Conservation (phyloP, 2,797 vertebrate genomes). For the Poecile montanus region DNA sequence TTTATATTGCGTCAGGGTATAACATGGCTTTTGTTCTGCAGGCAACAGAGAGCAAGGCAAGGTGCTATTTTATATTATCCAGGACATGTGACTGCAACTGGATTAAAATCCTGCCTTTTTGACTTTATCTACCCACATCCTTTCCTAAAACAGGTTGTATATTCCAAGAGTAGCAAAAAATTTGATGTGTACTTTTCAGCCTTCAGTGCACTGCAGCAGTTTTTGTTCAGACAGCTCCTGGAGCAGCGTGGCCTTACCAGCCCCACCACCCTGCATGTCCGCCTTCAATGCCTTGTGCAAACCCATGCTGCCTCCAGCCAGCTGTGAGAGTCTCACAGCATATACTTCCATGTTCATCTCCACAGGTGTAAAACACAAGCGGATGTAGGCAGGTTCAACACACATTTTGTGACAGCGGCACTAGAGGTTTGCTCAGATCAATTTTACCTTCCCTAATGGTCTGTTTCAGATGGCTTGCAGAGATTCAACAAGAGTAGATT, state of each 20-base stretch:
- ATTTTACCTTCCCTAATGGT: not conserved
- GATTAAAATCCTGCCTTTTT: not conserved
- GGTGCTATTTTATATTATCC: not conserved
- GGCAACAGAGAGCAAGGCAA: not conserved
- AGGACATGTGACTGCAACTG: not conserved
- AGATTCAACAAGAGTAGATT: fast-evolving
- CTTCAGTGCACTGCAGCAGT: not conserved
- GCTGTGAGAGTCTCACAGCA: not conserved
- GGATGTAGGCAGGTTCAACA: fast-evolving
- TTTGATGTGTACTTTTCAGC: fast-evolving
- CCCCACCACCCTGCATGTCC: fast-evolving
- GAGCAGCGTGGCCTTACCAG: not conserved
- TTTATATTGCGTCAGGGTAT: not conserved
- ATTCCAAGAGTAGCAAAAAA: not conserved
- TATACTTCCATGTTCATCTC: not conserved
- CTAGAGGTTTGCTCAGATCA: not conserved
- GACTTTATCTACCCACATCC: not conserved
- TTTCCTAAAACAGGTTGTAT: not conserved
- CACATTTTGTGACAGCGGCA: not conserved
- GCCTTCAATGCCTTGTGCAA: not conserved
- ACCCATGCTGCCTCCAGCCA: not conserved
- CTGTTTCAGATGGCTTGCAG: not conserved
- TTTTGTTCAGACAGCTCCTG: not conserved
- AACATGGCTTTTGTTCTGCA: not conserved
- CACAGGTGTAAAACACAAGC: not conserved